Base-by-base conservation (phyloP, 2,888 invertebrate genomes). In the Lasioglossum morio region DNA sequence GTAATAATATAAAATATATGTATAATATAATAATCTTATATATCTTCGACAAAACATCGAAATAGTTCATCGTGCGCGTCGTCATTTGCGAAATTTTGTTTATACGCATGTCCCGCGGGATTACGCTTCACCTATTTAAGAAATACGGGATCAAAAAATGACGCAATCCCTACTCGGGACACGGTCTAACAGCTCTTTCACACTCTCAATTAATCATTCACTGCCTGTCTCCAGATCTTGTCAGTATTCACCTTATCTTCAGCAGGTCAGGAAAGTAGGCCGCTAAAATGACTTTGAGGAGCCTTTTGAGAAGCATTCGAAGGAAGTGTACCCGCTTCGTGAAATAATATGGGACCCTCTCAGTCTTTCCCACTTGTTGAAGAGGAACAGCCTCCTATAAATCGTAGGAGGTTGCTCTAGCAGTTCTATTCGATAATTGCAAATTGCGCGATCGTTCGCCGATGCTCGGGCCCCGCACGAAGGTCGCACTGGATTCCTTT, bases 401-500 rank as follows among this genome's bases (percentile, higher is more conserved):
- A 75, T 57, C 27, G 40, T 75, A 4, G 27, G 75, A 37, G 10
- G 75, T 75, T 75, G 75, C 40, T 60, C 19, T 60, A 57, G 40
- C 19, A 57, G 74, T 74, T 74, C 74, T 60, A 75, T 40, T 63
- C 46, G 76, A 34, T 46, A 43, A 63, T 46, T 48, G 63, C 34
- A 77, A 63, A 72, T 48, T 23, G 7, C n/a, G n/a, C 43, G 70
- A 70, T 70, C 70, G 70, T 70, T 70, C 70, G 37, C 5, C 60
- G 14, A 63, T 40, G 60, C 70, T 70, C 70, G 66, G 37, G 66
- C 66, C 19, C 66, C 8, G 66, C 23, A 23, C 66, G 37, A 69
- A 37, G 66, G 66, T 69, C 66, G 66, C 66, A 4, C 66, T 23
- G 27, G 72, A 81, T 66, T 80, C 40, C 72, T 43, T 43, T 66